A percentile compares a stretch with the other conserved stretches of the same genome.
phyloP scores from a whole-genome alignment of 1,140 invertebrate species.

The Lutraria rhynchaena region DNA sequence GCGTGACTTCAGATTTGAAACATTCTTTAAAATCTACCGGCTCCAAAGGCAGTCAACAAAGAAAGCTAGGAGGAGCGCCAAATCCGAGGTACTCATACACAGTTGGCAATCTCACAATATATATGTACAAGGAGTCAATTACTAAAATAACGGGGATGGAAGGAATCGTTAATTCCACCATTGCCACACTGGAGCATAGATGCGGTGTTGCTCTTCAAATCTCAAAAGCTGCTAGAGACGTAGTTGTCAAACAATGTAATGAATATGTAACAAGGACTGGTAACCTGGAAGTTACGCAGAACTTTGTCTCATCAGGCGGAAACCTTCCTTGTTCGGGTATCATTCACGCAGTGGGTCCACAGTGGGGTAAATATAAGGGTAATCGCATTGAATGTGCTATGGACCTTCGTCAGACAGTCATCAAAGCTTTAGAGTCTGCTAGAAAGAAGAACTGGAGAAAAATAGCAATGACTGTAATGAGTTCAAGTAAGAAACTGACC shows the following conservation, averaged over 20 bases:
- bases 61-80: too few relatives aligned
- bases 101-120: not conserved
- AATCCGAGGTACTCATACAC: not conserved
- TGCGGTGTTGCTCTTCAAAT: slow-evolving; percentile 64
- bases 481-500: too few relatives aligned
- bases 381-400: not conserved
- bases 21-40: too few relatives aligned
- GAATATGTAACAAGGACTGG: slow-evolving; percentile 10
- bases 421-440: slow-evolving; percentile 28
- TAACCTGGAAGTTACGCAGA: slow-evolving; percentile 15
- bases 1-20: too few relatives aligned
- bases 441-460: not conserved
- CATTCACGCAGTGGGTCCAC: slow-evolving; percentile 61
- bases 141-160: slow-evolving; percentile 7
- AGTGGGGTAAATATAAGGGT: slow-evolving; percentile 36
- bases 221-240: slow-evolving; percentile 57
- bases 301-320: slow-evolving; percentile 45
- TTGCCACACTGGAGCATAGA: slow-evolving; percentile 47
- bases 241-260: slow-evolving; percentile 54
- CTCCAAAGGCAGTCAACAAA: too few relatives aligned
- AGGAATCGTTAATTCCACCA: slow-evolving; percentile 66
- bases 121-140: slow-evolving; percentile 12
- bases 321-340: slow-evolving; percentile 45
- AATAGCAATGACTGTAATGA: slow-evolving; percentile 50
- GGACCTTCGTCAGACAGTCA: slow-evolving; percentile 42